Percentiles rank a stretch among this genome's conserved stretches.
Evolutionary conservation across 2,797 vertebrate species (phyloP).

Genomic region (Meda fulgida): DNA sequence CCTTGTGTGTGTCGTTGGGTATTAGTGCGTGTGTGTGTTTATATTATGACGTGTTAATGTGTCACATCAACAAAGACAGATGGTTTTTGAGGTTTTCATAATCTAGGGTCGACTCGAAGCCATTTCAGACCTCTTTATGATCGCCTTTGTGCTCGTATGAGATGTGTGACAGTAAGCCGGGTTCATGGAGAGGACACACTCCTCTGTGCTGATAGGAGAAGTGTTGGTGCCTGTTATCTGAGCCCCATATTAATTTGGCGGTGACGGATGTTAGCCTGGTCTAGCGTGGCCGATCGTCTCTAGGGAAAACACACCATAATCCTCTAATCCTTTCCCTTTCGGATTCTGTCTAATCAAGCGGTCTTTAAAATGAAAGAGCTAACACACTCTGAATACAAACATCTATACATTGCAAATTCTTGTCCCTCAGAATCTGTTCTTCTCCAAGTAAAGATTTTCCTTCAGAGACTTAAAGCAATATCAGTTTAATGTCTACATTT

Average conservation of each 20-base stretch:
- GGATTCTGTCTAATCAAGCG: slow-evolving; percentile 78
- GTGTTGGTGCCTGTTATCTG: slow-evolving; percentile 55
- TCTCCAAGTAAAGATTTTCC: not conserved
- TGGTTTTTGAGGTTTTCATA: slow-evolving; percentile 75
- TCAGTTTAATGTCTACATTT: not conserved
- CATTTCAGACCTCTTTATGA: slow-evolving; percentile 77
- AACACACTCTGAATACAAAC: slow-evolving; percentile 35
- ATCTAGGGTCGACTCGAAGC: slow-evolving; percentile 77
- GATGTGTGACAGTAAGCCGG: slow-evolving; percentile 52
- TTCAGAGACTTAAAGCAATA: not conserved
- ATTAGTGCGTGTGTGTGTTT: slow-evolving; percentile 5
- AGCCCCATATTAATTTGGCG: slow-evolving; percentile 75
- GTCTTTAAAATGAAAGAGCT: slow-evolving; percentile 68
- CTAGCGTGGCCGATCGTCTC: slow-evolving; percentile 46
- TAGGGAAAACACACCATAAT: slow-evolving; percentile 79
- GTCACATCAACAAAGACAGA: slow-evolving; percentile 68
- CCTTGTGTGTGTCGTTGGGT: slow-evolving; percentile 2
- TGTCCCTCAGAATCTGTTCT: not conserved
- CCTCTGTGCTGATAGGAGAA: slow-evolving; percentile 51
- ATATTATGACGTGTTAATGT: slow-evolving; percentile 66
- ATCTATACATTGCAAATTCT: slow-evolving; percentile 24
- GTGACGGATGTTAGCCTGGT: slow-evolving; percentile 52
- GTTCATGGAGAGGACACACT: slow-evolving; percentile 60
- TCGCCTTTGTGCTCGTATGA: slow-evolving; percentile 39
- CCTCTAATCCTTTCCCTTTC: slow-evolving; percentile 67